Conservation (phyloP, 1,140 invertebrate species). For the Gonatopus flavifemur region DNA sequence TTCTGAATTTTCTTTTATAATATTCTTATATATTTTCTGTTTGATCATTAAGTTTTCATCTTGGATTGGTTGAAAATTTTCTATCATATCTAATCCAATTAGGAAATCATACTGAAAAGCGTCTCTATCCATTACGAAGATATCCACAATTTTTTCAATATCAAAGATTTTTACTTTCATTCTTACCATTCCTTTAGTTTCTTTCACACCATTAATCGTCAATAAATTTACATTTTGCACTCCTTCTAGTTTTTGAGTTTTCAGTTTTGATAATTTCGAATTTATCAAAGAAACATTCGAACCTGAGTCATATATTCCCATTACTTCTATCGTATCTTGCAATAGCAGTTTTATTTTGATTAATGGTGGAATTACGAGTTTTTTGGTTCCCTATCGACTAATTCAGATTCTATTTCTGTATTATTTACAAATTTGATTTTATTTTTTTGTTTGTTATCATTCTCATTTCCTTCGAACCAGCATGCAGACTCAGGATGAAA, state of each 20-base stretch:
- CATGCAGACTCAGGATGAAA: background rate
- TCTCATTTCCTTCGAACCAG: conserved; percentile 8
- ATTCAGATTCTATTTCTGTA: conserved; percentile 7
- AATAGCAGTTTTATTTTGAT: conserved; percentile 12
- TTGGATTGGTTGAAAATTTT: conserved; percentile 15
- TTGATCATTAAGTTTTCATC: conserved; percentile 10
- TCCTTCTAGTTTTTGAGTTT: conserved; percentile 6
- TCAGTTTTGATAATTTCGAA: conserved; percentile 16
- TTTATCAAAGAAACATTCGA: conserved; percentile 19
- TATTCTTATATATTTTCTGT: conserved; percentile 5
- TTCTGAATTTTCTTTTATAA: conserved; percentile 3
- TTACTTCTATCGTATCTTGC: conserved; percentile 7
- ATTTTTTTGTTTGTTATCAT: background rate
- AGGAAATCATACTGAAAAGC: conserved; percentile 11
- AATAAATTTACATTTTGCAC: conserved; percentile 1
- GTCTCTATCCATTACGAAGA: conserved; percentile 9
- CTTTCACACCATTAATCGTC: background rate
- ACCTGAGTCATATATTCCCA: conserved; percentile 14
- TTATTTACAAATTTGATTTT: conserved; percentile 7
- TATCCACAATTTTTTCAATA: conserved; percentile 8
- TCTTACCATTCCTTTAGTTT: background rate
- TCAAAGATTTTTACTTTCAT: conserved; percentile 9
- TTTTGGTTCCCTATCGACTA: conserved; percentile 14
- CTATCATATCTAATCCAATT: conserved; percentile 16
- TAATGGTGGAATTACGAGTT: conserved; percentile 16